phyloP scores from a whole-genome alignment of 2,113 vertebrate species.

The Ariopsis seemanni region DNA sequence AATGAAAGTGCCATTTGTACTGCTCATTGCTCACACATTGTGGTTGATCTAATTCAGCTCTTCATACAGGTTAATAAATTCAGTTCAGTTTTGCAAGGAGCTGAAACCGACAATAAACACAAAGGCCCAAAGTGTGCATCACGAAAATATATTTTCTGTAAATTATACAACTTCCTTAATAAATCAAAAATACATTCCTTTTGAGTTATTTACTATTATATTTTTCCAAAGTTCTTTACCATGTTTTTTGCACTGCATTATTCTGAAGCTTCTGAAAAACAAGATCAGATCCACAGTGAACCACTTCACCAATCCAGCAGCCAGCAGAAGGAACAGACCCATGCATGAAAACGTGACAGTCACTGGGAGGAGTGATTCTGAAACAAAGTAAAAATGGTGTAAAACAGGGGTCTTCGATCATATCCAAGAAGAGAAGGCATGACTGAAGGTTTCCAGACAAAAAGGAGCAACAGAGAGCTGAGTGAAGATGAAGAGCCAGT shows the following conservation, averaged over 20 bases:
- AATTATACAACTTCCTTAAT: neutral
- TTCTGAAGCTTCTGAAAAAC: slow-evolving; percentile 54
- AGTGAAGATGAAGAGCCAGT: neutral
- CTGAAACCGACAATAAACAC: neutral
- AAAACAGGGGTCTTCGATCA: neutral
- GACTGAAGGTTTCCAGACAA: neutral
- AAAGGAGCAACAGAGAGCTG: neutral
- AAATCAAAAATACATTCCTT: neutral
- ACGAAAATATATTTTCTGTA: neutral
- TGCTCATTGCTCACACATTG: neutral
- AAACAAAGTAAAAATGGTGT: neutral
- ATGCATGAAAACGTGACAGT: slow-evolving; percentile 27
- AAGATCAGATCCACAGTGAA: slow-evolving; percentile 66
- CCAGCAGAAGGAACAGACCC: slow-evolving; percentile 45
- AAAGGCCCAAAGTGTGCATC: neutral
- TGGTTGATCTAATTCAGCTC: neutral
- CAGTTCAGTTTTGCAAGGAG: neutral
- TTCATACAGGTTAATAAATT: neutral
- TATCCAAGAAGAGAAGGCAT: neutral
- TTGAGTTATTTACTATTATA: neutral
- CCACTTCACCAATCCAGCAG: slow-evolving; percentile 49
- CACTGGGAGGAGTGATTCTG: slow-evolving; percentile 51
- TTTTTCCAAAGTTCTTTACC: slow-evolving; percentile 55
- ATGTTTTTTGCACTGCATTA: neutral
- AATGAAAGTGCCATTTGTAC: neutral